Percentiles rank a stretch among this genome's conserved stretches.
These are phyloP conservation scores for Hydraecia micacea DNA, from an alignment of 2,888 invertebrate genomes.

Conservation along the genomic window DNA sequence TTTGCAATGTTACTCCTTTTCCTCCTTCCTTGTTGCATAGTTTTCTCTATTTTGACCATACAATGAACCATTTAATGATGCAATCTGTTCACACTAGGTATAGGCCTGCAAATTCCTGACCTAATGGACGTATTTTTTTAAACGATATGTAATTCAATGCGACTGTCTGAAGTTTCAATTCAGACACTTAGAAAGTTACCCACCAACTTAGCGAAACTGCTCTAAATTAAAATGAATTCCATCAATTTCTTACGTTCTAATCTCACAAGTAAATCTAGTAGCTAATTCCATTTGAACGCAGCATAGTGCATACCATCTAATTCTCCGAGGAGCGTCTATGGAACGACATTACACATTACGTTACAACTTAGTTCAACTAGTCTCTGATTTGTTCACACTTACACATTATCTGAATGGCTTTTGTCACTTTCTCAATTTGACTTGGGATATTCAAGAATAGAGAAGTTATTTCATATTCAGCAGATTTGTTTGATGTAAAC, in stretches of 20 bases:
- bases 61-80: neutral
- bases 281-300: slow-evolving; percentile 62
- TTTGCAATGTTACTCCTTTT: neutral
- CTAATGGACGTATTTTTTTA: neutral
- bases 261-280: neutral
- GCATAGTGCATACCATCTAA: slow-evolving; percentile 72
- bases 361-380: slow-evolving; percentile 75
- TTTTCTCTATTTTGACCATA: neutral
- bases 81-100: neutral
- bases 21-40: neutral
- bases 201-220: neutral
- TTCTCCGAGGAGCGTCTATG: slow-evolving; percentile 76
- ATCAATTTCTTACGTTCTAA: neutral
- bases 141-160: neutral
- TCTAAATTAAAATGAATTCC: neutral
- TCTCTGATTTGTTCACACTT: slow-evolving; percentile 78
- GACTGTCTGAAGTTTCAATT: neutral
- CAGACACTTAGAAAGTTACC: neutral
- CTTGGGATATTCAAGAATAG: slow-evolving; percentile 16
- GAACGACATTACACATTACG: slow-evolving; percentile 68
- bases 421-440: slow-evolving; percentile 45
- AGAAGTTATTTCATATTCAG: neutral
- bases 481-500: neutral
- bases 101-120: neutral
- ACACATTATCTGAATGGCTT: slow-evolving; percentile 55